These are phyloP conservation scores for Monoplex corrugatus DNA, from an alignment of 2,888 invertebrate species.

Conservation along the genomic window DNA sequence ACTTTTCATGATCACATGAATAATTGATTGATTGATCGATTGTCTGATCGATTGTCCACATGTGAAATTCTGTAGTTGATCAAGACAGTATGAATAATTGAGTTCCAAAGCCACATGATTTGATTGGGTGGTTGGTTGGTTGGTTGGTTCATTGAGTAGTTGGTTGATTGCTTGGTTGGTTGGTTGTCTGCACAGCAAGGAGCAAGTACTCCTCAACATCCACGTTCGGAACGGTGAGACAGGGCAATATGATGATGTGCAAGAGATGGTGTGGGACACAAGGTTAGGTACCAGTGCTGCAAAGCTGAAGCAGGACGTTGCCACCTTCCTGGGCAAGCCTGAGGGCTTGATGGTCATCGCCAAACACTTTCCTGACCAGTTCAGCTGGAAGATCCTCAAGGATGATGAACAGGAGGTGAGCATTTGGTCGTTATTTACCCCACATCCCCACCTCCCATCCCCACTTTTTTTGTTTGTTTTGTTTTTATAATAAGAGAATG, in stretches of 20 bases:
- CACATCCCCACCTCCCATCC: no score
- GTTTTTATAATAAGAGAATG: no score
- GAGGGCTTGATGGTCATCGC: conserved; percentile 71
- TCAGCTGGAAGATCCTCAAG: conserved; percentile 73
- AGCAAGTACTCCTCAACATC: conserved; percentile 72
- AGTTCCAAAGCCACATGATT: no score
- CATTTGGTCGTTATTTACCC: no score
- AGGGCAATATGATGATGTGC: conserved; percentile 63
- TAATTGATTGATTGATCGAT: no score
- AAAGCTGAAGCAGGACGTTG: conserved; percentile 67
- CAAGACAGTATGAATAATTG: no score
- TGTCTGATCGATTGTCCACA: no score
- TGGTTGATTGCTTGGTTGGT: neutral
- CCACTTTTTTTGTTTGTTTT: no score
- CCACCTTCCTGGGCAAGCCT: conserved; percentile 64
- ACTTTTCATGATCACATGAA: no score
- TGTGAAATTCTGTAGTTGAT: no score
- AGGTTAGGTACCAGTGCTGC: conserved; percentile 65
- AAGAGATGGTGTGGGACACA: conserved; percentile 77
- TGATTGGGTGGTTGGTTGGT: no score
- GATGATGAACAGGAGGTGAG: conserved; percentile 58
- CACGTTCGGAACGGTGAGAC: conserved; percentile 68
- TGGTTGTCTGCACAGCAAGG: conserved; percentile 65
- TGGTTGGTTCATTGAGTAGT: no score
- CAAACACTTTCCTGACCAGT: conserved; percentile 74